phyloP scores from a whole-genome alignment of 2,113 vertebrate genomes.

The Equus przewalskii region DNA sequence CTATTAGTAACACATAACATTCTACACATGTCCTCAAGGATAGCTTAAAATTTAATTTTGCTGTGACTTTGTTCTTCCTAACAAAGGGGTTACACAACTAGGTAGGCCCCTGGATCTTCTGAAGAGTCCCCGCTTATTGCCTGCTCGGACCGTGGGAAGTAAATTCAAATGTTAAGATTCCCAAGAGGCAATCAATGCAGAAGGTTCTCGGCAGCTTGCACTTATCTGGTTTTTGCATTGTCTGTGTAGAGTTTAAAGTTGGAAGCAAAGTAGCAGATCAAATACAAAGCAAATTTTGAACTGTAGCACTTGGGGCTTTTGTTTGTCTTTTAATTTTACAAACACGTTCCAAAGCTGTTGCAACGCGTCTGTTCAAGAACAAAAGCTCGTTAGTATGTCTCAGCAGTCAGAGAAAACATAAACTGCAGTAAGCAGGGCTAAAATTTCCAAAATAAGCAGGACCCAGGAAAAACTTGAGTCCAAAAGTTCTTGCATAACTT shows the following conservation, averaged over 20 bases:
- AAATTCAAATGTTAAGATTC: slow-evolving; percentile 12
- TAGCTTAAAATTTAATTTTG: not conserved
- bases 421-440: slow-evolving; percentile 1
- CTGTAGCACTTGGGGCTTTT: slow-evolving; percentile 32
- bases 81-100: not conserved
- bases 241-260: slow-evolving; percentile 52
- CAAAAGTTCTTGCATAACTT: slow-evolving; percentile 36
- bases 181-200: not conserved
- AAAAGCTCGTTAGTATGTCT: slow-evolving; percentile 60
- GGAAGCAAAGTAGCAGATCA: slow-evolving; percentile 53
- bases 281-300: slow-evolving; percentile 58
- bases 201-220: not conserved
- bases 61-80: slow-evolving; percentile 31
- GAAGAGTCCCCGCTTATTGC: no score
- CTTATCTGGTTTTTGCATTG: slow-evolving; percentile 35
- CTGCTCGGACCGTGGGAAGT: not conserved
- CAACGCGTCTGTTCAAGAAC: slow-evolving; percentile 63
- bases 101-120: not conserved
- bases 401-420: slow-evolving; percentile 63
- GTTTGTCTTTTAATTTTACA: slow-evolving; percentile 53
- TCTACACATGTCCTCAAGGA: not conserved
- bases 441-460: slow-evolving; percentile 61
- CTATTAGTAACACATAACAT: slow-evolving; percentile 27
- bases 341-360: slow-evolving; percentile 71
- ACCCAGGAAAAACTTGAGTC: not conserved